phyloP scores from a whole-genome alignment of 2,888 invertebrate genomes.

The Iphiclides podalirius region DNA sequence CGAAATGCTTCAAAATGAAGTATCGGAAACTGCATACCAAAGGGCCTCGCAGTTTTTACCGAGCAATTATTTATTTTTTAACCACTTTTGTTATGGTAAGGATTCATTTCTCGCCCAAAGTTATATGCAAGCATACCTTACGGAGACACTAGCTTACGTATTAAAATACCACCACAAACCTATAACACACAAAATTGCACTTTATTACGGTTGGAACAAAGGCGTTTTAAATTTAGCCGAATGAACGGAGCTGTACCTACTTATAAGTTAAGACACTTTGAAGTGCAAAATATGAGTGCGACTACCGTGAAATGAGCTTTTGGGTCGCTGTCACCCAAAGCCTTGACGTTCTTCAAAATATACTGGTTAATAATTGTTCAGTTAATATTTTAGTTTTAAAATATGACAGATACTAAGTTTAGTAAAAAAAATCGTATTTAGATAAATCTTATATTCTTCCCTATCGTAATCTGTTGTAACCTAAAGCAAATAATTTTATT shows the following conservation, averaged over 20 bases:
- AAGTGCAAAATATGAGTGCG: slow-evolving; percentile 68
- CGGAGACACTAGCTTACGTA: slow-evolving; percentile 42
- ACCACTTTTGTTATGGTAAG: slow-evolving; percentile 28
- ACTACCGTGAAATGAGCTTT: slow-evolving; percentile 69
- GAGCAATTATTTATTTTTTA: neutral
- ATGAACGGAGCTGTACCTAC: slow-evolving; percentile 23
- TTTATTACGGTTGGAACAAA: slow-evolving; percentile 40
- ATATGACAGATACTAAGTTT: too few relatives aligned
- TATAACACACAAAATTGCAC: slow-evolving; percentile 40
- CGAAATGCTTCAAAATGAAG: too few relatives aligned
- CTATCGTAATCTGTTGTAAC: too few relatives aligned
- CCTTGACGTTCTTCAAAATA: slow-evolving; percentile 44
- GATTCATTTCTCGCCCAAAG: slow-evolving; percentile 45
- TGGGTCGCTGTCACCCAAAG: slow-evolving; percentile 47
- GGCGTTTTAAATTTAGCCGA: slow-evolving; percentile 41
- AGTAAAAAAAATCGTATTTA: too few relatives aligned
- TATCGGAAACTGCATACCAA: neutral
- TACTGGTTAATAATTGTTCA: slow-evolving; percentile 20
- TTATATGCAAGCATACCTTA: slow-evolving; percentile 42
- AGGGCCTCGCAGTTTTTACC: too few relatives aligned
- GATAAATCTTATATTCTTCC: too few relatives aligned
- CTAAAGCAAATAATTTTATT: too few relatives aligned
- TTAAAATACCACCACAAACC: slow-evolving; percentile 39
- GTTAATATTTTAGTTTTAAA: slow-evolving; percentile 8
- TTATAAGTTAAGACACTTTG: slow-evolving; percentile 52